A percentile compares a stretch with the other conserved stretches of the same genome.
phyloP scores from a whole-genome alignment of 2,888 invertebrate species.

The Lycophotia porphyrea region DNA sequence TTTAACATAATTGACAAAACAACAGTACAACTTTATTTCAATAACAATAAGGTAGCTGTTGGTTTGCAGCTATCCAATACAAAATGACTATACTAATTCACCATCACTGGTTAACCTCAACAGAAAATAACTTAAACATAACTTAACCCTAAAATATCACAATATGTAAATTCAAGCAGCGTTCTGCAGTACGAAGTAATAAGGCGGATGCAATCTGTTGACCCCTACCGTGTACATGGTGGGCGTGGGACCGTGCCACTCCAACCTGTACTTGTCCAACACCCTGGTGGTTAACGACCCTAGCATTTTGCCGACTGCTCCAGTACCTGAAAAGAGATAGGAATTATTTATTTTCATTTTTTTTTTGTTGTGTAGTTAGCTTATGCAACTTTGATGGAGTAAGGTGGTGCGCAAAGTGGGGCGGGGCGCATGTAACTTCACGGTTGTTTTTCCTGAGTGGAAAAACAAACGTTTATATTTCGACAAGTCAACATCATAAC shows the following conservation, averaged over 20 bases:
- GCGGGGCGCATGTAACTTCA: too few species aligned
- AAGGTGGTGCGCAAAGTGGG: too few species aligned
- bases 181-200: slow-evolving; percentile 85
- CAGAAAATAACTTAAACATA: neutral
- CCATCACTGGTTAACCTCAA: neutral
- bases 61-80: neutral
- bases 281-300: slow-evolving; percentile 77
- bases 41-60: neutral
- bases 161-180: slow-evolving; percentile 74
- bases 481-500: too few species aligned
- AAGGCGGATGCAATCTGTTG: slow-evolving; percentile 83
- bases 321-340: slow-evolving; percentile 69
- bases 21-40: neutral
- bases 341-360: too few species aligned
- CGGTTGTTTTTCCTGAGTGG: too few species aligned
- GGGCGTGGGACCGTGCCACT: slow-evolving; percentile 85
- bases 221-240: slow-evolving; percentile 79
- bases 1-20: neutral
- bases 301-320: slow-evolving; percentile 79
- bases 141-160: slow-evolving; percentile 55
- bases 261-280: slow-evolving; percentile 83
- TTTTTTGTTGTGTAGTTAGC: too few species aligned
- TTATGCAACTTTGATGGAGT: too few species aligned
- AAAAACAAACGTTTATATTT: too few species aligned
- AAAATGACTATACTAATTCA: neutral